Percentiles rank a stretch among this genome's conserved stretches.
Evolutionary conservation across 92 coral and sea anemone species (phyloP).

Genomic region (Muricea muricata): DNA sequence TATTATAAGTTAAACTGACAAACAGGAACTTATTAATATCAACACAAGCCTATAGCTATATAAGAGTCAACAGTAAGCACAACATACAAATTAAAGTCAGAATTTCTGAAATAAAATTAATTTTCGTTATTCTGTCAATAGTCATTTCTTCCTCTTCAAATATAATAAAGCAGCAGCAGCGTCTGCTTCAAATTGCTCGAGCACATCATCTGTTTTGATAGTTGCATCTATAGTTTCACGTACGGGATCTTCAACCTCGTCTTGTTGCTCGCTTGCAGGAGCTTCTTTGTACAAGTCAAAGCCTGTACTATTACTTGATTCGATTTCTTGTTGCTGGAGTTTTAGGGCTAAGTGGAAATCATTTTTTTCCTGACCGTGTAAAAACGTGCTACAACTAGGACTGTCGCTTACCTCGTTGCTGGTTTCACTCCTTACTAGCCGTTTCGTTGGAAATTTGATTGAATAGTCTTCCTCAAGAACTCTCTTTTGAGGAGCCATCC

Average conservation of each 20-base stretch:
- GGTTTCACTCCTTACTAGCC: no score
- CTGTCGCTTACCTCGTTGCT: not conserved
- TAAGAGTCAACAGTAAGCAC: no score
- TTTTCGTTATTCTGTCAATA: not conserved
- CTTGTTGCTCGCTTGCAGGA: not conserved
- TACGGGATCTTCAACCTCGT: not conserved
- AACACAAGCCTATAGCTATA: no score
- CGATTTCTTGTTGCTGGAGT: constrained; percentile 61
- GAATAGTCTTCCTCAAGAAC: constrained; percentile 35
- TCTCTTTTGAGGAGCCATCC: constrained; percentile 52
- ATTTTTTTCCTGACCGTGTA: not conserved
- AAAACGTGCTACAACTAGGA: not conserved
- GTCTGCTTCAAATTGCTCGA: constrained; percentile 36
- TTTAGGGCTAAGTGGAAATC: constrained; percentile 61
- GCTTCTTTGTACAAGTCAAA: not conserved
- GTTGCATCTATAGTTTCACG: not conserved
- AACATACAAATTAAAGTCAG: no score
- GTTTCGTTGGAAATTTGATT: constrained; percentile 28
- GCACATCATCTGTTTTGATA: not conserved
- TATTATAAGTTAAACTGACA: no score
- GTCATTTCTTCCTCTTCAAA: no score
- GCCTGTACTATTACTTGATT: no score
- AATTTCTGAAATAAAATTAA: not conserved
- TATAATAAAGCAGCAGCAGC: constrained; percentile 50
- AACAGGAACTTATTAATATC: no score